A percentile compares a stretch with the other conserved stretches of the same genome.
phyloP scores from a whole-genome alignment of 1,140 invertebrate species.

The Himalopsyche phryganea region DNA sequence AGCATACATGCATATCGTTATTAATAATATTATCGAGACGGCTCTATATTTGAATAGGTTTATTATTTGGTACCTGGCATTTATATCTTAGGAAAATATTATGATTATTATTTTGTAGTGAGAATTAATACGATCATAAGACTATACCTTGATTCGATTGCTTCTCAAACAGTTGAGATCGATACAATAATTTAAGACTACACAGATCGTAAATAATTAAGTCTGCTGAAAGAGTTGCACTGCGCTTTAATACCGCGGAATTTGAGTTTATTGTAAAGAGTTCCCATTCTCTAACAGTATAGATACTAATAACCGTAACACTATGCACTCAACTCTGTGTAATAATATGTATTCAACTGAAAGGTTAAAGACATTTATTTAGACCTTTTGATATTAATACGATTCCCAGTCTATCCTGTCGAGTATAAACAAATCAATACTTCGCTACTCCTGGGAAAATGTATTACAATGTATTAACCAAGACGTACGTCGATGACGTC shows the following conservation, averaged over 20 bases:
- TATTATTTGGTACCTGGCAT: too few relatives aligned
- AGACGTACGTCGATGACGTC: not conserved
- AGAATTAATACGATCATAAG: not conserved
- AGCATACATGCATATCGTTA: too few relatives aligned
- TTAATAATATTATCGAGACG: too few relatives aligned
- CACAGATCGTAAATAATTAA: not conserved
- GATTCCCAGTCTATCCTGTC: not conserved
- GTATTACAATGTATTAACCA: not conserved
- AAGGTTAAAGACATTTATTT: not conserved
- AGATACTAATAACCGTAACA: not conserved
- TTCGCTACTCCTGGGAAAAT: slow-evolving; percentile 5
- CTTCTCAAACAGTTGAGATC: slow-evolving; percentile 1
- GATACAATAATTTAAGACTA: slow-evolving; percentile 2
- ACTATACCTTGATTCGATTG: too few relatives aligned
- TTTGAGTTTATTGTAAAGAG: not conserved
- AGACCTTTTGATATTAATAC: not conserved
- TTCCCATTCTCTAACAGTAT: not conserved
- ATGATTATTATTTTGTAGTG: too few relatives aligned
- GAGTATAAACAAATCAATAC: slow-evolving; percentile 9
- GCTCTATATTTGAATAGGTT: too few relatives aligned
- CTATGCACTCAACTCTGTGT: not conserved
- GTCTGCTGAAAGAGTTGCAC: not conserved
- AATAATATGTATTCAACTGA: not conserved
- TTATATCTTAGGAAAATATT: too few relatives aligned
- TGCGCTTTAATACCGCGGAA: not conserved